Evolutionary conservation across 35 echinoderm and acorn worm genomes (phyloP).

Genomic region (Chiridota heheva): DNA sequence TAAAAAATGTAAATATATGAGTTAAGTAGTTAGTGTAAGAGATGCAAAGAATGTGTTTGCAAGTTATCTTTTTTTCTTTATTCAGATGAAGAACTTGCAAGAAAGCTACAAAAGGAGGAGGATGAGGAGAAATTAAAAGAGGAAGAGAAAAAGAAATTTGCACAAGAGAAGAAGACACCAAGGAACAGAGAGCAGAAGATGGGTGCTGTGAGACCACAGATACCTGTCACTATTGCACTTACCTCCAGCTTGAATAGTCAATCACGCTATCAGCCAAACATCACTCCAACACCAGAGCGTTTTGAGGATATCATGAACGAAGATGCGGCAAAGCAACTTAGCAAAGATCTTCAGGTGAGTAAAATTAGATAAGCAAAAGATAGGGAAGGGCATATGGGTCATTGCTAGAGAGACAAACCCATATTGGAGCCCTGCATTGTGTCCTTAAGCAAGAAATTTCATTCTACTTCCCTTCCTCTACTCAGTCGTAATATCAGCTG

Average conservation of each 20-base stretch:
- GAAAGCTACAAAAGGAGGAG: slow-evolving; percentile 69
- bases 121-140: slow-evolving; percentile 47
- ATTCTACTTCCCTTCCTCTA: background rate
- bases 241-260: too few relatives aligned
- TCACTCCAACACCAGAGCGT: background rate
- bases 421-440: too few relatives aligned
- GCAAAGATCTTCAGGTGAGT: slow-evolving; percentile 23
- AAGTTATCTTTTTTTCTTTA: background rate
- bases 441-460: too few relatives aligned
- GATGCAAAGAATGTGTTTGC: background rate
- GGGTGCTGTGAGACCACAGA: too few relatives aligned
- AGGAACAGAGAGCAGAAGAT: too few relatives aligned
- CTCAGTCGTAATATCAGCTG: slow-evolving; percentile 1
- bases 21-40: background rate
- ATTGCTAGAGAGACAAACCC: too few relatives aligned
- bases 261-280: too few relatives aligned
- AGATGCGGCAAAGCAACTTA: background rate
- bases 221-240: too few relatives aligned
- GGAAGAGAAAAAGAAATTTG: slow-evolving; percentile 16
- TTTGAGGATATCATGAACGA: slow-evolving; percentile 20
- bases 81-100: slow-evolving; percentile 71
- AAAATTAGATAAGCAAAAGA: too few relatives aligned
- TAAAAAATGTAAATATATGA: background rate
- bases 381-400: too few relatives aligned
- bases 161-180: background rate